These are phyloP conservation scores for Pogonomyrmex barbatus DNA, from an alignment of 1,140 invertebrate species.

Conservation along the genomic window DNA sequence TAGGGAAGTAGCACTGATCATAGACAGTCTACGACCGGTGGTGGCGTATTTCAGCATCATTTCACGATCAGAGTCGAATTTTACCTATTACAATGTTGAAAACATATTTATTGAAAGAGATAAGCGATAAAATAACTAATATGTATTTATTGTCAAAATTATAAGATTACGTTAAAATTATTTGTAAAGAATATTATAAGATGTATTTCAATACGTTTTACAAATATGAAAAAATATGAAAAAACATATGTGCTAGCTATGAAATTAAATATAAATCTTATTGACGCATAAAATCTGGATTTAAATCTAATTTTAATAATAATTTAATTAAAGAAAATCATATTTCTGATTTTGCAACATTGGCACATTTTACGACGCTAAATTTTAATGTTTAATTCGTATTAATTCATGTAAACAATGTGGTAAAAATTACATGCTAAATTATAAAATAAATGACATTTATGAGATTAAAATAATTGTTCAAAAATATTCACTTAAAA, in stretches of 20 bases:
- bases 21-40: slow-evolving; percentile 55
- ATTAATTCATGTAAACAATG: neutral
- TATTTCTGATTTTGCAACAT: neutral
- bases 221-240: neutral
- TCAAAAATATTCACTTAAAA: neutral
- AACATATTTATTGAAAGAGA: neutral
- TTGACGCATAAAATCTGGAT: neutral
- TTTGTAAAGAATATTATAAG: neutral
- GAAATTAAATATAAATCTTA: neutral
- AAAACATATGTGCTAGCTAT: neutral
- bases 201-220: neutral
- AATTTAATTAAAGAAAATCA: neutral
- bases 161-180: neutral
- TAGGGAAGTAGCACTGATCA: slow-evolving; percentile 63
- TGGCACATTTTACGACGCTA: neutral
- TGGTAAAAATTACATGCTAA: neutral
- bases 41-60: slow-evolving; percentile 62
- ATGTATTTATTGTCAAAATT: slow-evolving; percentile 10
- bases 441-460: neutral
- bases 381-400: neutral
- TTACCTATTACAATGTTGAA: slow-evolving; percentile 21
- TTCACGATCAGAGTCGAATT: slow-evolving; percentile 24
- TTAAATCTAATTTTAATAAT: neutral
- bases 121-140: neutral
- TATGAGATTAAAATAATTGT: neutral